These are phyloP conservation scores for Aurelia coerulea DNA, from an alignment of 30 jellyfish, hydroid and myxozoan species.

Conservation along the genomic window DNA sequence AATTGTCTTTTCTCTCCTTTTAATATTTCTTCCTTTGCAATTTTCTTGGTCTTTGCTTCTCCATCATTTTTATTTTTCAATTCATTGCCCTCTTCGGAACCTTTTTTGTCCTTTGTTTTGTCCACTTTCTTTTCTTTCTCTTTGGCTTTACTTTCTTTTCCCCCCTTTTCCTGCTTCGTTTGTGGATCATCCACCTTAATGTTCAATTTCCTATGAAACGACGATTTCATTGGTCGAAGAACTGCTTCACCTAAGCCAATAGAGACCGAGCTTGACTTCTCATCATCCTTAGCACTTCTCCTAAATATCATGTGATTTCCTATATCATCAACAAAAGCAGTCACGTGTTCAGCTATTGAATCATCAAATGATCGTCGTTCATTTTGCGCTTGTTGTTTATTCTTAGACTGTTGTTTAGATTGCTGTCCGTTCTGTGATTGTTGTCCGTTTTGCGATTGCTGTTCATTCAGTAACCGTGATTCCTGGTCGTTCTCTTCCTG, in stretches of 20 bases:
- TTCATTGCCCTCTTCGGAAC: background rate
- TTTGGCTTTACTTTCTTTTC: background rate
- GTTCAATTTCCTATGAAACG: background rate
- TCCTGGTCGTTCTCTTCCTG: slow-evolving; percentile 6
- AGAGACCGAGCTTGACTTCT: background rate
- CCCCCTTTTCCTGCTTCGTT: background rate
- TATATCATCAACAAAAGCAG: background rate
- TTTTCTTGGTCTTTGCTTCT: background rate
- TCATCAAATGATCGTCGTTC: background rate
- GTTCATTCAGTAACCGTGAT: background rate
- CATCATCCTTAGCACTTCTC: background rate
- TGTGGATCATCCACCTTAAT: background rate
- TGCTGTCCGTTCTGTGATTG: too few relatives aligned
- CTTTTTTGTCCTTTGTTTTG: background rate
- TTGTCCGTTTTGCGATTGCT: too few relatives aligned
- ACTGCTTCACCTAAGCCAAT: background rate
- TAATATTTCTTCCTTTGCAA: background rate
- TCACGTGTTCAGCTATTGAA: background rate
- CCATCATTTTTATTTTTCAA: background rate
- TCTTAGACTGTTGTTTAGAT: background rate
- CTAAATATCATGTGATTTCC: slow-evolving; percentile 2
- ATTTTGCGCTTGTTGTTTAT: too few relatives aligned
- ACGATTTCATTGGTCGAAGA: background rate
- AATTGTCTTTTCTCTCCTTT: slow-evolving; percentile 59
- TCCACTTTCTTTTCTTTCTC: background rate